Percentiles rank a stretch among this genome's conserved stretches.
Conservation (phyloP, 1,140 invertebrate species). For the Anoplolepis gracilipes region DNA sequence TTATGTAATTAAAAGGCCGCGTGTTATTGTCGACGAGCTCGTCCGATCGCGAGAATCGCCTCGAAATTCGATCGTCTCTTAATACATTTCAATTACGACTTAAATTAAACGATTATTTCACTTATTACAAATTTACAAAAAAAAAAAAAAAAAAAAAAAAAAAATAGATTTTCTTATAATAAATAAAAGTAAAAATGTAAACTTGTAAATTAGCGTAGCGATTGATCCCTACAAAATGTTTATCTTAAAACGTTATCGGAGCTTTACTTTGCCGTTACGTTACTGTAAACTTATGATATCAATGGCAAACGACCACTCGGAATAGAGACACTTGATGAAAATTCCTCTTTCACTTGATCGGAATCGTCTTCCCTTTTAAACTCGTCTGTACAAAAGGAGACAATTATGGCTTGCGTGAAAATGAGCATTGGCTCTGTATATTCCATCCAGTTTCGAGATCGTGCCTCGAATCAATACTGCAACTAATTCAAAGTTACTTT, state of each 20-base stretch:
- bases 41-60: not conserved
- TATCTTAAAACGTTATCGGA: conserved; percentile 34
- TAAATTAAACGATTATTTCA: not conserved
- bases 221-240: not conserved
- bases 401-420: not conserved
- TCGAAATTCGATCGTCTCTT: not conserved
- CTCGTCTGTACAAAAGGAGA: conserved; percentile 28
- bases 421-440: not conserved
- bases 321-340: conserved; percentile 34
- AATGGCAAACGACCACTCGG: not conserved
- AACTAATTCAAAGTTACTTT: not conserved
- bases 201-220: too few species aligned
- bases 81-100: too few species aligned
- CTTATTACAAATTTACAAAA: not conserved
- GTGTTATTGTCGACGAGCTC: conserved; percentile 57
- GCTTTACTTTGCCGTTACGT: conserved; percentile 4
- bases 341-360: conserved; percentile 26
- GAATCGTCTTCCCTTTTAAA: conserved; percentile 44
- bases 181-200: too few species aligned
- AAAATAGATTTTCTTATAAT: too few species aligned
- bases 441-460: not conserved
- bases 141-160: not conserved
- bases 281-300: not conserved
- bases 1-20: conserved; percentile 77
- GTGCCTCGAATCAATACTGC: too few species aligned